Evolutionary conservation across 2,113 vertebrate genomes (phyloP), one percentile per base, ranked within the genome.

Genomic region (Bombycilla garrulus): DNA sequence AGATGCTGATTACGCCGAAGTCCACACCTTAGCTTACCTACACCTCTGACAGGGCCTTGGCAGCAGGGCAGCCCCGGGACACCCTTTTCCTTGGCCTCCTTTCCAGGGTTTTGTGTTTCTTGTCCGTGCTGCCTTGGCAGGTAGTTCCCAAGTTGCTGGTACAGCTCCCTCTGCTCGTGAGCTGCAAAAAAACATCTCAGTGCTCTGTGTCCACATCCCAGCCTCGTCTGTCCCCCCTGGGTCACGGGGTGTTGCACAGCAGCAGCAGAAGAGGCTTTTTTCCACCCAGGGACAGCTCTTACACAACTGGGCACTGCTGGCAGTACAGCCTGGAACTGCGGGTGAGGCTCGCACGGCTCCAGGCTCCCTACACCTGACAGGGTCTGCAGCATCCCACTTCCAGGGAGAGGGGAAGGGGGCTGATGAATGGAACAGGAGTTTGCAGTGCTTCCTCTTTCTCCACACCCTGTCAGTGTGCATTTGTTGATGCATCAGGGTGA

Each of bases 151-250:
- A 24, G 50, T 17, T 80, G 66, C 57, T 64, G 85, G 33, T 82
- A 3, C 33, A 36, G 53, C 42, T 91, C 22, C 45, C 62, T 60
- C 48, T 4, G 5, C 47, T 77, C 2, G 0, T 13, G n/a, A 66
- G 54, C 66, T 50, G 80, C 81, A 64, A 31, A 54, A 54, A 76
- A 38, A 6, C 2, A 0, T 44, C 53, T 71, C 57, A 0, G 28
- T 76, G 64, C 58, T 83, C 77, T 0, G 0, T 54, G 47, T 48
- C 60, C 45, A 1, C 40, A 40, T 28, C 25, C 78, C 3, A 2
- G 6, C 56, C 28, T 42, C 0, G 0, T 44, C 11, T 2, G 0
- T 83, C 69, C 60, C 1, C 47, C 51, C 31, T 23, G 67, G 18
- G 10, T 42, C 58, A 19, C 7, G 5, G 33, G 48, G 44, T 11